Evolutionary conservation across 1,140 invertebrate genomes (phyloP).

Genomic region (Zophobas morio): DNA sequence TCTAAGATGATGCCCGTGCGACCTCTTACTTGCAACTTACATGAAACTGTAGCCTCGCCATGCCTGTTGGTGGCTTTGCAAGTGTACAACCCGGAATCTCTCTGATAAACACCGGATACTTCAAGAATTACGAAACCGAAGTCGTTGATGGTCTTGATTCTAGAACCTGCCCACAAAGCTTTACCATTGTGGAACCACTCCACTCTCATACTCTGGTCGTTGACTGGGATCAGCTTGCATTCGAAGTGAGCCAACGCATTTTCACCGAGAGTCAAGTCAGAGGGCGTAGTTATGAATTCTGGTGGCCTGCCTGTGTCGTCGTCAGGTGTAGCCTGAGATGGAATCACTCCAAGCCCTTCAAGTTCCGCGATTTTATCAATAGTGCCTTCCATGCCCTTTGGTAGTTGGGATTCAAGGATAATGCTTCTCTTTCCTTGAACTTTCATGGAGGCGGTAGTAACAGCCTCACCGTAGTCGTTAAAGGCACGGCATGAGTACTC

Average conservation of each 20-base stretch:
- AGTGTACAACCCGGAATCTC: constrained; percentile 91
- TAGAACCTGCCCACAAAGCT: constrained; percentile 86
- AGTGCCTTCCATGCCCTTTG: constrained; percentile 93
- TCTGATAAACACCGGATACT: constrained; percentile 88
- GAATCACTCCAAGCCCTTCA: constrained; percentile 84
- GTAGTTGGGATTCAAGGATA: constrained; percentile 91
- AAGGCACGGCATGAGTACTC: constrained; percentile 93
- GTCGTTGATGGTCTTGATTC: constrained; percentile 93
- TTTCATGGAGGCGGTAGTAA: constrained; percentile 92
- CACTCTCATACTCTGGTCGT: constrained; percentile 92
- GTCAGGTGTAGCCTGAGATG: constrained; percentile 76
- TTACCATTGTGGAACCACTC: constrained; percentile 98
- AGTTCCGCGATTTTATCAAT: constrained; percentile 94
- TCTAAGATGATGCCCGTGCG: constrained; percentile 91
- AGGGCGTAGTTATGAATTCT: constrained; percentile 91
- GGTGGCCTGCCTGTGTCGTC: constrained; percentile 91
- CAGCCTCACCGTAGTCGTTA: constrained; percentile 94
- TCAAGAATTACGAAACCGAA: constrained; percentile 95
- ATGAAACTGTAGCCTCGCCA: constrained; percentile 90
- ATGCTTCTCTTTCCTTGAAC: constrained; percentile 93
- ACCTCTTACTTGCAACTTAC: constrained; percentile 87
- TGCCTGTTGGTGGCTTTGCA: constrained; percentile 93
- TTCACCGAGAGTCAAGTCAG: constrained; percentile 88
- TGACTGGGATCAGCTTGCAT: constrained; percentile 89
- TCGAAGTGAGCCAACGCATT: constrained; percentile 95